These are phyloP conservation scores for Crocuta crocuta DNA, from an alignment of 2,113 vertebrate genomes.

Conservation along the genomic window DNA sequence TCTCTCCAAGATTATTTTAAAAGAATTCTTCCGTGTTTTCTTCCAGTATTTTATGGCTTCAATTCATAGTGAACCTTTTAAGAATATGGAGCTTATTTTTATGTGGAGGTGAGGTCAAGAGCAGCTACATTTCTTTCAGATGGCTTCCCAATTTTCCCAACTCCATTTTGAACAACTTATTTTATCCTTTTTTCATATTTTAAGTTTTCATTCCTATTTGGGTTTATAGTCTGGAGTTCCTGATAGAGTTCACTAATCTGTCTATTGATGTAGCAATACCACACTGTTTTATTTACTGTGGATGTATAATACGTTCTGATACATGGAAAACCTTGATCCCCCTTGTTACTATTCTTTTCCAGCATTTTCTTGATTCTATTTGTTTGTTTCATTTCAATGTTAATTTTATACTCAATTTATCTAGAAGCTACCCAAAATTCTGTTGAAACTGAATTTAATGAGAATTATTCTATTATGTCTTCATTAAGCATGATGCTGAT, in stretches of 20 bases:
- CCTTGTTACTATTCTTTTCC: neutral
- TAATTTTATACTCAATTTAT: neutral
- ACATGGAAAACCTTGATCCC: neutral
- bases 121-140: neutral
- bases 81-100: constrained; percentile 39
- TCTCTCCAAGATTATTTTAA: constrained; percentile 37
- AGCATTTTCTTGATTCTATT: neutral
- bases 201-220: neutral
- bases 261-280: neutral
- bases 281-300: neutral
- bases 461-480: neutral
- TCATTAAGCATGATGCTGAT: neutral
- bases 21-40: constrained; percentile 49
- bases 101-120: neutral
- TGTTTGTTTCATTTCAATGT: neutral
- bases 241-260: neutral
- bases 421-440: neutral
- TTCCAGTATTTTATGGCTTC: constrained; percentile 53
- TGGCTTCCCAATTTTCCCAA: neutral
- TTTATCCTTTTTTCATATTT: neutral
- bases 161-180: neutral
- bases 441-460: constrained; percentile 12
- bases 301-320: neutral
- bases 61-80: constrained; percentile 43
- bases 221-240: neutral